Base-by-base conservation (phyloP, 2,113 vertebrate species). In the Epinephelus moara region DNA sequence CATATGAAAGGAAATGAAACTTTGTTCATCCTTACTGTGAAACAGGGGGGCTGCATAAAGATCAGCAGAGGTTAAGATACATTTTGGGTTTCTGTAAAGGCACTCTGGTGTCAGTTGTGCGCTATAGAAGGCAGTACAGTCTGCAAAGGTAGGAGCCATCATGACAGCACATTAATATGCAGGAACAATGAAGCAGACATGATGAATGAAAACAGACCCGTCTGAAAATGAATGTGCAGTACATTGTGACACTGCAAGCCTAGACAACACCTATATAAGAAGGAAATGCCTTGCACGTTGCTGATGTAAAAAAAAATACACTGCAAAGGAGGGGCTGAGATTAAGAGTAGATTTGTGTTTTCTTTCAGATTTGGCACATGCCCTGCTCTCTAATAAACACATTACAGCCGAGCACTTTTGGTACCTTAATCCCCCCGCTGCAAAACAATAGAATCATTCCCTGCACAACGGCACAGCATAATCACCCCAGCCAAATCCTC, bases 391-490 rank as follows among this genome's bases (percentile, higher is more conserved):
- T n/a, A 23, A 61, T 61, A 79, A 76, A 85, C 45, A 81, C 79
- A 72, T 70, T 53, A 81, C 40, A 69, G 70, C 71, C 30, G 6
- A 66, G 40, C 69, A 69, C 70, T 83, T 69, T 75, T 69, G 30
- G 68, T 42, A 78, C 63, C 61, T 80, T 81, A 81, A 80, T 90
- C 82, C 74, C 25, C 53, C 10, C 13, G 2, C 75, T 0, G 23
- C 72, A 74, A 83, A 87, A 88, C 85, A 91, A 86, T 61, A 59
- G 84, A 81, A 59, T 78, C 0, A 64, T 85, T 85, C 75, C 74
- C 78, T 50, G 56, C 57, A 86, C 30, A 78, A 62, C 73, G 37
- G 79, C 68, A 45, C 57, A 47, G 62, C 71, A 76, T 84, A 62
- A 80, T 19, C 55, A 70, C 70, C 50, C 15, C 52, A 17, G 60